phyloP scores from a whole-genome alignment of 2,797 vertebrate species.

The Chelon auratus region DNA sequence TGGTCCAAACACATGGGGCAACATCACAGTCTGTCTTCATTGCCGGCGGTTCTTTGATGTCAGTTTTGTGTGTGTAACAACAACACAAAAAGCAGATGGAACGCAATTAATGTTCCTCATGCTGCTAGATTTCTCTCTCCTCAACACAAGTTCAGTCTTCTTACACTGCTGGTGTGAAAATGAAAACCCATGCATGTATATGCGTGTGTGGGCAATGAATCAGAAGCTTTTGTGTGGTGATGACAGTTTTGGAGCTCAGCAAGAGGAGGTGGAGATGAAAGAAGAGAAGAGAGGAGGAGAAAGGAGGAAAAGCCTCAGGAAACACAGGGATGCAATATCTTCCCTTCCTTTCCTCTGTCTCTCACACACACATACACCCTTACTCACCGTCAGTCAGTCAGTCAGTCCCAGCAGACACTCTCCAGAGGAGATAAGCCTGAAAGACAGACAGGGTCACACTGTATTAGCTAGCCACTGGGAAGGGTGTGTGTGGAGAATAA shows the following conservation, averaged over 20 bases:
- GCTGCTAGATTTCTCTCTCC: conserved; percentile 37
- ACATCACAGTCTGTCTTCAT: too few relatives aligned
- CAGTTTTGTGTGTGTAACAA: conserved; percentile 10
- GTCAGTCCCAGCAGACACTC: conserved; percentile 52
- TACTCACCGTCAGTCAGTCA: conserved; percentile 14
- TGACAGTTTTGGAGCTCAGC: conserved; percentile 69
- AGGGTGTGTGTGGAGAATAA: conserved; percentile 2
- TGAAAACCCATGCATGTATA: conserved; percentile 6
- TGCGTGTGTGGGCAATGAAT: conserved; percentile 47
- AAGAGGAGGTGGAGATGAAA: conserved; percentile 34
- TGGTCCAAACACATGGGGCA: too few relatives aligned
- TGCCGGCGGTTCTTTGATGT: too few relatives aligned
- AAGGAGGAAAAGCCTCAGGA: conserved; percentile 47
- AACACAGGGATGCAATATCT: conserved; percentile 41
- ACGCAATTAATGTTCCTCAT: conserved; percentile 30
- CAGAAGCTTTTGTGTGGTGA: conserved; percentile 48
- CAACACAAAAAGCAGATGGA: conserved; percentile 7
- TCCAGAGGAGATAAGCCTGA: conserved; percentile 64
- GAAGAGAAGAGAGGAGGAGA: conserved; percentile 21
- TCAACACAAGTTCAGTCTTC: conserved; percentile 41
- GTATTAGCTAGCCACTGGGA: conserved; percentile 60
- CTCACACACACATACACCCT: conserved; percentile 1
- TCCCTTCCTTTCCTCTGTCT: conserved; percentile 38
- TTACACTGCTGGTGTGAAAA: conserved; percentile 43
- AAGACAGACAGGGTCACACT: conserved; percentile 70